Percentiles rank a stretch among this genome's conserved stretches.
These are phyloP conservation scores for Lateolabrax maculatus DNA, from an alignment of 2,797 vertebrate genomes.

Conservation along the genomic window DNA sequence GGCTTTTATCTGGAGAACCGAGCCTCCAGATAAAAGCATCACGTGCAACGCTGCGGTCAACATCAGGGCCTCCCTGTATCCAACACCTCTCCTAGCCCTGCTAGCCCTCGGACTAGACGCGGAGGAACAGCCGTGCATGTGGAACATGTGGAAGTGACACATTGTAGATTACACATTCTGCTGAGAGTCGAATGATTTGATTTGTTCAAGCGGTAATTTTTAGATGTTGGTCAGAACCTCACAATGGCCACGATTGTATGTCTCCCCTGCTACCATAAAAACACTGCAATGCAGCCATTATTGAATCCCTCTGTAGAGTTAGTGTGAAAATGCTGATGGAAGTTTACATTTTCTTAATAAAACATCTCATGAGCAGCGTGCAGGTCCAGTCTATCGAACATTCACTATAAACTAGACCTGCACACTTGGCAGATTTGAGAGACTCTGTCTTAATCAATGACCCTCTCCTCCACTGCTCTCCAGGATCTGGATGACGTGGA, in stretches of 20 bases:
- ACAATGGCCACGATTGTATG: neutral
- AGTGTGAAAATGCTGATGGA: neutral
- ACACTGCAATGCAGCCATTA: neutral
- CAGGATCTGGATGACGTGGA: constrained; percentile 91
- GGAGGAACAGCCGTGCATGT: neutral
- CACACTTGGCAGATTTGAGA: neutral
- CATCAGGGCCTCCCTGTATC: constrained; percentile 4
- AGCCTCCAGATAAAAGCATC: constrained; percentile 32
- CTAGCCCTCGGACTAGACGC: constrained; percentile 12
- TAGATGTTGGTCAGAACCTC: neutral
- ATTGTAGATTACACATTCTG: neutral
- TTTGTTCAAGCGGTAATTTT: constrained; percentile 2
- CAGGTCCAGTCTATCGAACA: neutral
- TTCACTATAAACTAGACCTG: neutral
- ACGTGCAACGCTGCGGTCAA: constrained; percentile 51
- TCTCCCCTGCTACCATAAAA: neutral
- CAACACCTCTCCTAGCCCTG: neutral
- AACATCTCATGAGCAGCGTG: neutral
- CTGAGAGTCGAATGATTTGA: neutral
- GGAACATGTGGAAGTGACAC: neutral
- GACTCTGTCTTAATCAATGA: neutral
- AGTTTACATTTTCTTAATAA: neutral
- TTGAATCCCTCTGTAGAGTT: neutral
- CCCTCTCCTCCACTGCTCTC: neutral
- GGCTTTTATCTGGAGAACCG: constrained; percentile 43